Evolutionary conservation across 2,797 vertebrate species (phyloP).

Genomic region (Setipinna tenuifilis): DNA sequence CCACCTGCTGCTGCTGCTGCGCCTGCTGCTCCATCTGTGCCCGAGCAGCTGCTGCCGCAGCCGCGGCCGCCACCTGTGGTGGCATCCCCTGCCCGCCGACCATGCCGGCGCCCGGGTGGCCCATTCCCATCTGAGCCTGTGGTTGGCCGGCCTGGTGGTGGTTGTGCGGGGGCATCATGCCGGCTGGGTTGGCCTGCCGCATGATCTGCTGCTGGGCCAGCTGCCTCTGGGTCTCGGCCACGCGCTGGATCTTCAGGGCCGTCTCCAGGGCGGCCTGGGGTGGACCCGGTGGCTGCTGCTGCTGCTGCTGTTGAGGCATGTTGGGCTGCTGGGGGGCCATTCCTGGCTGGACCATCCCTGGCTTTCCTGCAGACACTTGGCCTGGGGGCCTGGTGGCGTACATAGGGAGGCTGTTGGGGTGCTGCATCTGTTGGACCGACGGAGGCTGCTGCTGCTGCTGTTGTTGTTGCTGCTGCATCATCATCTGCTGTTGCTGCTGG

Average conservation of each 20-base stretch:
- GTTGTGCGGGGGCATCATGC: constrained; percentile 79
- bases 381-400: constrained; percentile 78
- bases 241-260: constrained; percentile 93
- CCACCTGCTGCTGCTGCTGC: constrained; percentile 75
- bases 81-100: constrained; percentile 73
- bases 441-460: constrained; percentile 68
- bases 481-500: constrained; percentile 75
- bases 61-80: constrained; percentile 69
- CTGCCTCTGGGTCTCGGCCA: constrained; percentile 93
- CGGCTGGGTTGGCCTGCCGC: constrained; percentile 70
- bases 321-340: constrained; percentile 83
- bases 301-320: constrained; percentile 80
- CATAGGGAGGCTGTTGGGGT: constrained; percentile 80
- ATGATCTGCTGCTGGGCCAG: constrained; percentile 91
- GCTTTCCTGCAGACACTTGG: constrained; percentile 85
- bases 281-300: constrained; percentile 78
- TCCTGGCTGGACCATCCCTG: constrained; percentile 83
- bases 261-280: constrained; percentile 92
- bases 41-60: constrained; percentile 76
- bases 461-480: constrained; percentile 56
- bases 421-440: constrained; percentile 81
- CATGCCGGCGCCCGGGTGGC: constrained; percentile 70
- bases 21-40: constrained; percentile 80
- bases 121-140: constrained; percentile 79
- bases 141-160: constrained; percentile 75